Percentiles rank a stretch among this genome's conserved stretches.
These are phyloP conservation scores for Tillus elongatus DNA, from an alignment of 2,888 invertebrate genomes.

Conservation along the genomic window DNA sequence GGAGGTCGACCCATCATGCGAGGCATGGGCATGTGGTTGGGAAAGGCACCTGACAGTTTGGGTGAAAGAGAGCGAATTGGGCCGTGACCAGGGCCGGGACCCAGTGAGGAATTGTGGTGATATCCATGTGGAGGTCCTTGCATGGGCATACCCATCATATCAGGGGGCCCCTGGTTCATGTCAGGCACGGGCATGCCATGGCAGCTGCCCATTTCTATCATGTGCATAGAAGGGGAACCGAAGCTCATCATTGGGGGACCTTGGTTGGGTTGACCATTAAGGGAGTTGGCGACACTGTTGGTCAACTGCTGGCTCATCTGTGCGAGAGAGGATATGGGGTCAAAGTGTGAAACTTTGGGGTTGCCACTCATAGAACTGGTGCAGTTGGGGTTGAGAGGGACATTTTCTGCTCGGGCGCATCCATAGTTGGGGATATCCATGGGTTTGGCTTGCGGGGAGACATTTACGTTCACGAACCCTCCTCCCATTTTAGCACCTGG, in stretches of 20 bases:
- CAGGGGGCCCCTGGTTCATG: conserved; percentile 33
- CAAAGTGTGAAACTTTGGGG: conserved; percentile 66
- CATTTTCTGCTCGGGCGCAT: conserved; percentile 50
- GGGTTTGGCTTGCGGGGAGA: conserved; percentile 39
- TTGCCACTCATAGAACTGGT: conserved; percentile 47
- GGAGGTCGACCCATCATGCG: conserved; percentile 60
- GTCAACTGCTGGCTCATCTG: conserved; percentile 92
- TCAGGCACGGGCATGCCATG: conserved; percentile 35
- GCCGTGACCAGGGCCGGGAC: conserved; percentile 22
- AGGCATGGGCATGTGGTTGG: conserved; percentile 42
- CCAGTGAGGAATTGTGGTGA: conserved; percentile 38
- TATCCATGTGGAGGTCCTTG: conserved; percentile 40
- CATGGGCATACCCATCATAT: conserved; percentile 39
- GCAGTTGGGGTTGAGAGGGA: conserved; percentile 59
- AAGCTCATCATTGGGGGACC: conserved; percentile 49
- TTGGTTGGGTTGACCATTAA: conserved; percentile 47
- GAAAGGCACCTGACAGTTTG: conserved; percentile 53
- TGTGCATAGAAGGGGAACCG: conserved; percentile 45
- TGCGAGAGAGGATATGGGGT: conserved; percentile 87
- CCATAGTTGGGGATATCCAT: conserved; percentile 39
- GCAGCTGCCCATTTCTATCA: conserved; percentile 41
- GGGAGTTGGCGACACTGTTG: conserved; percentile 57
- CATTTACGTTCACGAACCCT: conserved; percentile 41
- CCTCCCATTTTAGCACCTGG: conserved; percentile 40
- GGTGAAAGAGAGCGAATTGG: conserved; percentile 51